A percentile compares a stretch with the other conserved stretches of the same genome.
Conservation (phyloP, 2,888 invertebrate species). For the Acrobasis suavella region DNA sequence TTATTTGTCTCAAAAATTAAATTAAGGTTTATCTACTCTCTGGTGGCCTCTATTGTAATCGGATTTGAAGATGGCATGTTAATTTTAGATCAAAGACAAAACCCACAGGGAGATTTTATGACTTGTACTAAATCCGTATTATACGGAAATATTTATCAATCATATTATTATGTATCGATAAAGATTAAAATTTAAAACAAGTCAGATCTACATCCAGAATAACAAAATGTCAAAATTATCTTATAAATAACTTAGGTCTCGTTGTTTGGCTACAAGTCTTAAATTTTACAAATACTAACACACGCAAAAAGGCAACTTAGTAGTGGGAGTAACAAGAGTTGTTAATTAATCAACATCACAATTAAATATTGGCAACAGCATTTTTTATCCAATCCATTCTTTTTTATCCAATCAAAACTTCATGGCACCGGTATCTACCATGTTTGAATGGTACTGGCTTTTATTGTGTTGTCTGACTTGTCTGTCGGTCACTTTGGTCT, state of each 20-base stretch:
- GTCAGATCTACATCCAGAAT: no score
- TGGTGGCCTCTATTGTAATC: neutral
- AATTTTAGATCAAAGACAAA: neutral
- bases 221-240: no score
- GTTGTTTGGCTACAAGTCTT: no score
- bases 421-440: neutral
- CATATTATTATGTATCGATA: no score
- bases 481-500: conserved; percentile 10
- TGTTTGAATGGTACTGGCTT: neutral
- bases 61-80: no score
- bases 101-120: neutral
- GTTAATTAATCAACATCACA: neutral
- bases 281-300: no score
- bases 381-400: neutral
- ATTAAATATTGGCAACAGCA: neutral
- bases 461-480: conserved; percentile 7
- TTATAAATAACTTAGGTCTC: no score
- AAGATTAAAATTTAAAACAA: no score
- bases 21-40: neutral
- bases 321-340: neutral
- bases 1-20: no score
- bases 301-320: neutral
- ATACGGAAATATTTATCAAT: no score
- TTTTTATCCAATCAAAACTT: neutral
- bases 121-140: no score